Conservation (phyloP, 1,140 invertebrate species). For the Drosophila jambulina region DNA sequence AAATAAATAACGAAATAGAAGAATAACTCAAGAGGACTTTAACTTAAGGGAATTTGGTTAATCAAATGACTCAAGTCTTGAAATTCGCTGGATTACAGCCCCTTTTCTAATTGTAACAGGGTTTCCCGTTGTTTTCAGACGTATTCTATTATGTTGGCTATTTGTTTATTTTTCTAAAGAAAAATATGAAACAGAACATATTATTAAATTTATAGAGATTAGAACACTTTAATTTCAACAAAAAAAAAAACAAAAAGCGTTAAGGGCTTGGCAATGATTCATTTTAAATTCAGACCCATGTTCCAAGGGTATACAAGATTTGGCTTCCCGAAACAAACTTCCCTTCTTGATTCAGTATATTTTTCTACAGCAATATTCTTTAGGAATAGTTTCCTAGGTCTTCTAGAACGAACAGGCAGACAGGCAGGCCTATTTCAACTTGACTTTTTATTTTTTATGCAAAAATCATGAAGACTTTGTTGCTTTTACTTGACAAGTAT, state of each 20-base stretch:
- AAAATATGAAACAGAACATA: not conserved
- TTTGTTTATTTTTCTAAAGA: not conserved
- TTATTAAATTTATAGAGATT: not conserved
- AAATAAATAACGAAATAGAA: slow-evolving; percentile 30
- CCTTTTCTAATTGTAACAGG: too few species aligned
- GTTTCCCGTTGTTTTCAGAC: not conserved
- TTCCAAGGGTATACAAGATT: too few species aligned
- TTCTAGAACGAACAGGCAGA: not conserved
- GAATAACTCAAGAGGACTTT: not conserved
- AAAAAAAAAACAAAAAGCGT: not conserved
- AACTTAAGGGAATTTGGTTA: not conserved
- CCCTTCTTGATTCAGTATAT: too few species aligned
- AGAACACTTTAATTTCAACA: not conserved
- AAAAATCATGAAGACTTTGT: not conserved
- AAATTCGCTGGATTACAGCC: not conserved
- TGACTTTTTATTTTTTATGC: not conserved
- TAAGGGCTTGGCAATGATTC: too few species aligned
- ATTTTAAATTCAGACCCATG: too few species aligned
- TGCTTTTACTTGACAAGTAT: not conserved
- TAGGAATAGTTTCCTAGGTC: not conserved
- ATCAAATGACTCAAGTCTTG: not conserved
- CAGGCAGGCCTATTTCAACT: too few species aligned
- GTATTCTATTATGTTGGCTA: not conserved
- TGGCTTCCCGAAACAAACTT: too few species aligned
- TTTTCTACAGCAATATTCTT: too few species aligned